Conservation (phyloP, 2,888 invertebrate genomes). For the Acronicta alni region DNA sequence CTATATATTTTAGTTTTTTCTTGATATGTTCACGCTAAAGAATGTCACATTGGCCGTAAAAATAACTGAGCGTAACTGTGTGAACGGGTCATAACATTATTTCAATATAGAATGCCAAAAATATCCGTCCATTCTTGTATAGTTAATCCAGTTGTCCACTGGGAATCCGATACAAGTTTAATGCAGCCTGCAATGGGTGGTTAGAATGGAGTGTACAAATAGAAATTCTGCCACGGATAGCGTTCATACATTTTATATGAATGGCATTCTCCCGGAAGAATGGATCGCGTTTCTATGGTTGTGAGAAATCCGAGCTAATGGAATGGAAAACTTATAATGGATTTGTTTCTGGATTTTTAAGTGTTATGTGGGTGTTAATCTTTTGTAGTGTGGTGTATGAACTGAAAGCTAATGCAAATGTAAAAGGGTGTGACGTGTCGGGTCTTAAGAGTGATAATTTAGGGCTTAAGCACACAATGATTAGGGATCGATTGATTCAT, state of each 20-base stretch:
- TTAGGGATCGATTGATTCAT: no score
- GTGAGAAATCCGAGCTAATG: not conserved
- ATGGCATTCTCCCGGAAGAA: not conserved
- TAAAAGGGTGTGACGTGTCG: no score
- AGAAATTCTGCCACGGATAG: not conserved
- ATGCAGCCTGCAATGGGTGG: slow-evolving; percentile 1
- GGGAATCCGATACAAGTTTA: slow-evolving; percentile 3
- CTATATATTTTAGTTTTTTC: no score
- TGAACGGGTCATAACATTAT: not conserved
- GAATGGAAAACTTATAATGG: not conserved
- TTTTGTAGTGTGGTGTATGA: not conserved
- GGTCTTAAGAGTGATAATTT: no score
- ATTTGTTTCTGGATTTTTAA: slow-evolving; percentile 1
- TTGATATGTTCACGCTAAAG: no score
- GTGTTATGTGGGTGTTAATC: not conserved
- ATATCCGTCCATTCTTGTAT: not conserved
- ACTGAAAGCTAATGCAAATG: not conserved
- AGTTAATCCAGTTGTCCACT: not conserved
- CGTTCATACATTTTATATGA: slow-evolving; percentile 3
- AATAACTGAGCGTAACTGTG: not conserved
- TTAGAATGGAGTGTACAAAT: not conserved
- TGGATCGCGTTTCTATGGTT: not conserved
- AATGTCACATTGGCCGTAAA: no score
- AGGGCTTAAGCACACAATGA: no score
- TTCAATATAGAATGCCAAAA: not conserved